A percentile compares a stretch with the other conserved stretches of the same genome.
phyloP scores from a whole-genome alignment of 2,888 invertebrate genomes.

The Schrankia costaestrigalis region DNA sequence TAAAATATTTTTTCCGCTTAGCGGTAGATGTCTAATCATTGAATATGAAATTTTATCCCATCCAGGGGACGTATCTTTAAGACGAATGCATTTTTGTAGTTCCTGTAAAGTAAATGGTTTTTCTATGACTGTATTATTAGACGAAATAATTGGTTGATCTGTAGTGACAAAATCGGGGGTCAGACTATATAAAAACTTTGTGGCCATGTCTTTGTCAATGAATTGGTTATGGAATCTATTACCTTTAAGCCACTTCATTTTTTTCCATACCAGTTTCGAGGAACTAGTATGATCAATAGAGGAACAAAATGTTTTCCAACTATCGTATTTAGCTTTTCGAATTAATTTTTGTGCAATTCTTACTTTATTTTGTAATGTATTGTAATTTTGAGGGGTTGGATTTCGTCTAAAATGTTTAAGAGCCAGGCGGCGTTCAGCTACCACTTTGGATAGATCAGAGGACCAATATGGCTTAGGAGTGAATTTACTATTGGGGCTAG shows the following conservation, averaged over 20 bases:
- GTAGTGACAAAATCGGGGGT: background rate
- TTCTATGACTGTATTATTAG: background rate
- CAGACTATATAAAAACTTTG: background rate
- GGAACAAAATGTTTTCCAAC: background rate
- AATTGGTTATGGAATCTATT: background rate
- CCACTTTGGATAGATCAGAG: background rate
- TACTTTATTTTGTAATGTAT: background rate
- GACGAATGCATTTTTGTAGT: background rate
- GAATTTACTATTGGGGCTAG: background rate
- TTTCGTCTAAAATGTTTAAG: background rate
- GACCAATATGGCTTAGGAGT: background rate
- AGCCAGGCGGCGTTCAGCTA: conserved; percentile 1
- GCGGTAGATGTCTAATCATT: background rate
- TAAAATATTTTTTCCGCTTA: background rate
- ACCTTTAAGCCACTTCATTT: conserved; percentile 1
- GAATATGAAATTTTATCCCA: background rate
- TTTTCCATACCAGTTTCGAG: background rate
- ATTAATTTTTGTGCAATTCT: background rate
- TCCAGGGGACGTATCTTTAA: background rate
- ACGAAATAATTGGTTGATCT: background rate
- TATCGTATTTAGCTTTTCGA: background rate
- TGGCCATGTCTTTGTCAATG: background rate
- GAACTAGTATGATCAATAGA: background rate
- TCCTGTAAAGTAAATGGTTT: background rate
- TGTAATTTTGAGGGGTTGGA: background rate